Evolutionary conservation across 2,113 vertebrate genomes (phyloP), one percentile per base, ranked within the genome.

Genomic region (Tichodroma muraria): DNA sequence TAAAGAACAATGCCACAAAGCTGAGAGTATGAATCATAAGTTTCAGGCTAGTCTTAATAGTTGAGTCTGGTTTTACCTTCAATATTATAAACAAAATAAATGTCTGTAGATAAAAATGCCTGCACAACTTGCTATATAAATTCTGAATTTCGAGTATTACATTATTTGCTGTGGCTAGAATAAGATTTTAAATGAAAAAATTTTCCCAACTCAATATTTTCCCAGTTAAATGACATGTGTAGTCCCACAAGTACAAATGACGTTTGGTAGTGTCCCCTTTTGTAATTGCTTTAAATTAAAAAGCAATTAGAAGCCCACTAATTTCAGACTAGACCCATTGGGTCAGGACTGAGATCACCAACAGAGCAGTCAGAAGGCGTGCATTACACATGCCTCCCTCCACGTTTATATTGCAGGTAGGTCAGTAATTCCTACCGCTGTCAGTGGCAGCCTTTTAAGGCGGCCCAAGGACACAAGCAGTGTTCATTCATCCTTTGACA

Each of bases 201-300:
- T 27, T 33, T 15, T 10, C 20, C 71, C 68, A 57, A 8, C 3
- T 1, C 19, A 7, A 19, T 78, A 28, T 76, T 89, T 93, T 85
- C 82, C 69, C 38, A 70, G 38, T 52, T 81, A 35, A 93, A 87
- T 15, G 59, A 84, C 23, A 23, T 8, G 27, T 45, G 71, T 63
- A 52, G 53, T 91, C 66, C 92, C 57, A 78, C 59, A 90, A 97
- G 91, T 95, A 72, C 82, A 95, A 96, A 95, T 80, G 92, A 91
- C 9, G 70, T 88, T 93, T 91, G 63, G 64, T 79, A 93, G 89
- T 42, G 70, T 73, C 79, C 90, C 94, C 83, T 85, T 95, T 95
- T 89, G 95, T 96, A 95, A 95, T 92, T 94, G 95, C 91, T 94
- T 94, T 96, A 96, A 96, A 96, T 97, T 96, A 95, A 97, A 97